Evolutionary conservation across 2,797 vertebrate species (phyloP).

Genomic region (Monodelphis domestica): DNA sequence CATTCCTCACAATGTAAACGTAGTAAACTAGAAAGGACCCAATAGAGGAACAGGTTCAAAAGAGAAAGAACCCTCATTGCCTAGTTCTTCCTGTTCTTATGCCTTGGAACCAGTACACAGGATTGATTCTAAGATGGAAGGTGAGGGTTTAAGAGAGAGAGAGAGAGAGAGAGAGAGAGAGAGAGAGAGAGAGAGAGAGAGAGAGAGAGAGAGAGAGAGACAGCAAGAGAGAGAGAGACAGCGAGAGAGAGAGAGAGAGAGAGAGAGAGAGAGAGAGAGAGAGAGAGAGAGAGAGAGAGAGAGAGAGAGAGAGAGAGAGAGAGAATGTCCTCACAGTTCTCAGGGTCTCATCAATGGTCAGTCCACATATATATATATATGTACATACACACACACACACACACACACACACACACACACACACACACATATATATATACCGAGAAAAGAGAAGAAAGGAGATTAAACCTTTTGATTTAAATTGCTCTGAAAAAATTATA

Average conservation of each 20-base stretch:
- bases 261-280: neutral
- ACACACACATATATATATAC: neutral
- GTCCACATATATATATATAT: neutral
- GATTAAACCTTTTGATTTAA: neutral
- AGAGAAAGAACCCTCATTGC: neutral
- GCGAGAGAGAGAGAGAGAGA: neutral
- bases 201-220: neutral
- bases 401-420: too few relatives aligned
- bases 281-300: neutral
- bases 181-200: neutral
- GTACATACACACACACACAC: too few relatives aligned
- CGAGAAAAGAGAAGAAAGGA: neutral
- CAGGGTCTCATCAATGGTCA: neutral
- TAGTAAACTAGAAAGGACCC: neutral
- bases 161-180: neutral
- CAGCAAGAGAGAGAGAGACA: too few relatives aligned
- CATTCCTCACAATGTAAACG: neutral
- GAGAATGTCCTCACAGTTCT: neutral
- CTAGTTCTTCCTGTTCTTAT: too few relatives aligned
- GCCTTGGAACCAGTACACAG: too few relatives aligned
- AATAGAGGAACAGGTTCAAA: neutral
- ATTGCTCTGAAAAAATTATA: neutral
- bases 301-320: neutral
- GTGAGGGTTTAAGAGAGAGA: too few relatives aligned
- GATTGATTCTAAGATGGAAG: too few relatives aligned